These are phyloP conservation scores for Tinea pellionella DNA, from an alignment of 2,888 invertebrate species.

Conservation along the genomic window DNA sequence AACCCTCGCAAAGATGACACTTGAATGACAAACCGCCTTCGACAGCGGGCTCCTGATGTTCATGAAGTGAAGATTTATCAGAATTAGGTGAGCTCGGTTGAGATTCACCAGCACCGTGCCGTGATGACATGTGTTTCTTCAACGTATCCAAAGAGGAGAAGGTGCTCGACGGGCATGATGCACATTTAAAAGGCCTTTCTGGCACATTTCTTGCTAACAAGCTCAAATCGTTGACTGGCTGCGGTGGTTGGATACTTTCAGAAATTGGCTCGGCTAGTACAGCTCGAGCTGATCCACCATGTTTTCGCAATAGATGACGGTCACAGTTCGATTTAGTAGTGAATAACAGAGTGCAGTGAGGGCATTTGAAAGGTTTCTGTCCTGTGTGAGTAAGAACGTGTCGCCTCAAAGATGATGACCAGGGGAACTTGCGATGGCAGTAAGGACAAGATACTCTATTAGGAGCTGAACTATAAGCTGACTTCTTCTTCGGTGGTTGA, in stretches of 20 bases:
- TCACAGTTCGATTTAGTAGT: conserved; percentile 98
- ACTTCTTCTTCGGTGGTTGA: conserved; percentile 82
- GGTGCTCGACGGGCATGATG: conserved; percentile 83
- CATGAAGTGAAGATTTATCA: conserved; percentile 29
- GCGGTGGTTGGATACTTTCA: conserved; percentile 38
- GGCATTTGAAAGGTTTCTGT: conserved; percentile 96
- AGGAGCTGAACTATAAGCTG: conserved; percentile 94
- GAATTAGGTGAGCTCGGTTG: conserved; percentile 49
- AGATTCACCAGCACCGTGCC: conserved; percentile 70
- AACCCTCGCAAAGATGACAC: conserved; percentile 92
- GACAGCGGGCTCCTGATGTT: conserved; percentile 25
- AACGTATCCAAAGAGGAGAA: conserved; percentile 84
- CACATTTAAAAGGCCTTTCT: conserved; percentile 83
- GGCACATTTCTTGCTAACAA: conserved; percentile 74
- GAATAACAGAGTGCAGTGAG: conserved; percentile 91
- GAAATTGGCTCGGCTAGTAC: conserved; percentile 48
- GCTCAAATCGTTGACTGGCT: conserved; percentile 23
- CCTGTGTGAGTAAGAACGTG: conserved; percentile 96
- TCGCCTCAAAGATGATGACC: conserved; percentile 95
- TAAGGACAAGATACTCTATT: conserved; percentile 94
- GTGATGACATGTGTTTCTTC: conserved; percentile 80
- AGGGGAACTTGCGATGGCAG: conserved; percentile 94
- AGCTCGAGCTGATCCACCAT: conserved; percentile 66
- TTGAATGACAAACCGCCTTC: conserved; percentile 84
- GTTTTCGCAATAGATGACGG: conserved; percentile 90